Base-by-base conservation (phyloP, 1,140 invertebrate genomes). In the Spodoptera frugiperda region DNA sequence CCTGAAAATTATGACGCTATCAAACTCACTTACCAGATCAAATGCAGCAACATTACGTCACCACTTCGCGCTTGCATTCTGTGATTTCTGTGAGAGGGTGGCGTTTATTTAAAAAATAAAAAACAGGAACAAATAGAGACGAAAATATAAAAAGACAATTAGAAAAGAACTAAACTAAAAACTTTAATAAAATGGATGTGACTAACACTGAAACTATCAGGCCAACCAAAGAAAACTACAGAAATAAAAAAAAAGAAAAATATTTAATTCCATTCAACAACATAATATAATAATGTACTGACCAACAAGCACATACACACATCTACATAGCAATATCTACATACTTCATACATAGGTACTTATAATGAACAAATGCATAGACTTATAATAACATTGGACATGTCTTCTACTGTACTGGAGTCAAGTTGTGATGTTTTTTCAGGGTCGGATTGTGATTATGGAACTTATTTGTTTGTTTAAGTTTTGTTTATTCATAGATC, bases 221-320 rank as follows among this genome's bases (percentile, higher is more conserved):
- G 33, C 0, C 6, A 39, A 11, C 5, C 54, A 14, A 55, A 46
- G 14, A 44, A 67, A 61, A 78, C 65, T 48, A 75, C 54, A 75
- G 12, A 54, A 25, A n/a, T 61, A 61, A 70, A 68, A 68, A 68
- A 67, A 68, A 68, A 51, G n/a, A 48, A 68, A 68, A 68, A 68
- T 68, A 68, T 68, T 68, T 68, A 68, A 53, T 65, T 15, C 11
- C 15, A 33, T 68, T 53, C 48, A 68, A 68, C 48, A 68, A 68
- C 48, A 53, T 68, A 15, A 48, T 68, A 53, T 9, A 15, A 68
- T n/a, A n/a, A 68, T 3, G n/a, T 68, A 68, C 3, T 25, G 12
- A 9, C 25, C 48, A 68, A 67, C 63, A 67, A 53, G 21, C 65
- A 68, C 0, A 9, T 30, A 1, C 49, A 68, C 25, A 53, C 65